These are phyloP conservation scores for Anseranas semipalmata DNA, from an alignment of 2,113 vertebrate genomes.

Conservation along the genomic window DNA sequence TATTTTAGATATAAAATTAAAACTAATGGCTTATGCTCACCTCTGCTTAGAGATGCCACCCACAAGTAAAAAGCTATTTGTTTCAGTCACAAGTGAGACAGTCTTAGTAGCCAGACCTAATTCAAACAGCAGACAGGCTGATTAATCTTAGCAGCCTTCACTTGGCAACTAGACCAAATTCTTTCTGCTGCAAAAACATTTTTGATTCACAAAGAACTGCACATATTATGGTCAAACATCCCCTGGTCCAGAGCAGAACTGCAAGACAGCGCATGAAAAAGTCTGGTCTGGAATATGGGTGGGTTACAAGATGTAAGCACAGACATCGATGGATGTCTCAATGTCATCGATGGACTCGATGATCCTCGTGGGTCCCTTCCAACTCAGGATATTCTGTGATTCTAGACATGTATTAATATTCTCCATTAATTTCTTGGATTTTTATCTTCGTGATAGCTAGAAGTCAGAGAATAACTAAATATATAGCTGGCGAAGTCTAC, in stretches of 20 bases:
- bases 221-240: background rate
- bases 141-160: background rate
- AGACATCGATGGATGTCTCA: too few species aligned
- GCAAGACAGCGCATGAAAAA: background rate
- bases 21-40: background rate
- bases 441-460: background rate
- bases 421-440: background rate
- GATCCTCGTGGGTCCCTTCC: too few species aligned
- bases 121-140: background rate
- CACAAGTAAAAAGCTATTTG: background rate
- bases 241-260: background rate
- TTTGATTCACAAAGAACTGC: background rate
- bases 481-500: background rate
- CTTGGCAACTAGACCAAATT: background rate
- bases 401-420: too few species aligned
- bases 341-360: too few species aligned
- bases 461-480: background rate
- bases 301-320: background rate
- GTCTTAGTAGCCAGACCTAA: background rate
- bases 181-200: background rate
- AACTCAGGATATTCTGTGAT: too few species aligned
- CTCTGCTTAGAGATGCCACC: background rate
- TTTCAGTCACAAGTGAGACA: background rate
- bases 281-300: background rate
- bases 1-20: background rate